Evolutionary conservation across 1,140 invertebrate species (phyloP).

Genomic region (Diorhabda sublineata): DNA sequence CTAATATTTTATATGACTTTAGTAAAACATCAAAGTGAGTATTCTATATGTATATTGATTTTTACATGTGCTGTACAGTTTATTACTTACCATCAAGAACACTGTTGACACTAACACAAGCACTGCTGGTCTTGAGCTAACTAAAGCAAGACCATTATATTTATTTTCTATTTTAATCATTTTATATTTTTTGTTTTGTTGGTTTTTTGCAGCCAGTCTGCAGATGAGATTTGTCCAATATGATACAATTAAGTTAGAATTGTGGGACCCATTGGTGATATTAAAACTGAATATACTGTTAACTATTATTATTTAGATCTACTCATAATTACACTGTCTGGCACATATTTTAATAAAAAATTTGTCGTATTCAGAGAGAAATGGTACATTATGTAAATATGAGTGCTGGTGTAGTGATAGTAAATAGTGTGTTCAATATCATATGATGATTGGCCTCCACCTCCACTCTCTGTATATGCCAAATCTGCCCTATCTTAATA

Average conservation of each 20-base stretch:
- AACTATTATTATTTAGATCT: background rate
- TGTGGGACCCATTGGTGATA: background rate
- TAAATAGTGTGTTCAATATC: too few relatives aligned
- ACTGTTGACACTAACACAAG: background rate
- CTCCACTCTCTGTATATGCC: too few relatives aligned
- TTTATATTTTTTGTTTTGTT: background rate
- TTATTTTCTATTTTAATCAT: background rate
- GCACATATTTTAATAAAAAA: background rate
- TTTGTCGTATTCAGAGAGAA: background rate
- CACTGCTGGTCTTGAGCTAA: background rate
- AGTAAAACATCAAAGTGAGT: conserved; percentile 68
- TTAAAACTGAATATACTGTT: background rate
- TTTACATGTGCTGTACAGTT: background rate
- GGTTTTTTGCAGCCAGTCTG: background rate
- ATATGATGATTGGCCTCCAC: too few relatives aligned
- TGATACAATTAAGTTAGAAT: background rate
- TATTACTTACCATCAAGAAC: background rate
- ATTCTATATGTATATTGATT: conserved; percentile 4
- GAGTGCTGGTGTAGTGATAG: too few relatives aligned
- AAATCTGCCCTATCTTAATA: too few relatives aligned
- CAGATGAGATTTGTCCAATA: background rate
- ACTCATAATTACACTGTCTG: background rate
- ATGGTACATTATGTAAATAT: background rate
- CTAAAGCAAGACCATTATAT: background rate
- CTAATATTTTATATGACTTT: conserved; percentile 82